Evolutionary conservation across 1,140 invertebrate species (phyloP).

Genomic region (Orchestia grillus): DNA sequence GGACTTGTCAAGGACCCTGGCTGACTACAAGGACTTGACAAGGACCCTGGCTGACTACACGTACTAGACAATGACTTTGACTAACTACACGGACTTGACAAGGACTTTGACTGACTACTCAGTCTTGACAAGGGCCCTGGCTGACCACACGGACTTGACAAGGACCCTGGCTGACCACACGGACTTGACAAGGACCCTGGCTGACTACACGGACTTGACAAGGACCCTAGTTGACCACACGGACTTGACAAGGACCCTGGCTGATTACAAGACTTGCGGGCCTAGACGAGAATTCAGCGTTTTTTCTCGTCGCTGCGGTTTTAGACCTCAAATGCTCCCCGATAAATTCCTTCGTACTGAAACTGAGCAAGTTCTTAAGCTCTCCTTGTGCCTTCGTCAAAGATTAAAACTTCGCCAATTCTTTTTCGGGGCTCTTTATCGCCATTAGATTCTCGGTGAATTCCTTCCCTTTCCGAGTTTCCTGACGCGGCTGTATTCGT

Average conservation of each 20-base stretch:
- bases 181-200: too few relatives aligned
- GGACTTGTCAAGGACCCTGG: background rate
- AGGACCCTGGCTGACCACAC: too few relatives aligned
- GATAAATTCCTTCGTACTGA: slow-evolving; percentile 8
- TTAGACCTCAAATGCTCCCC: background rate
- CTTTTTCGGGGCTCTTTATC: background rate
- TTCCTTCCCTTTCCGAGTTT: background rate
- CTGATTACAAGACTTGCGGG: too few relatives aligned
- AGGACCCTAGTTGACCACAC: too few relatives aligned
- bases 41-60: background rate
- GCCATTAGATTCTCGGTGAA: slow-evolving; percentile 15
- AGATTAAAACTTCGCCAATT: slow-evolving; percentile 49
- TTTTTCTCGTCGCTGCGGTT: background rate
- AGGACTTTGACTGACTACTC: too few relatives aligned
- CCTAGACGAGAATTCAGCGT: background rate
- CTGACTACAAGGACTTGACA: background rate
- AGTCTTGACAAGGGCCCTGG: too few relatives aligned
- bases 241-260: too few relatives aligned
- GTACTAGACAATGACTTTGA: too few relatives aligned
- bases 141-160: too few relatives aligned
- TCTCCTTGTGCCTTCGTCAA: background rate
- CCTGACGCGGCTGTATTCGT: background rate
- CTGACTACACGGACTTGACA: too few relatives aligned
- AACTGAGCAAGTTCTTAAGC: background rate
- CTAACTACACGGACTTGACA: too few relatives aligned